A percentile compares a stretch with the other conserved stretches of the same genome.
Evolutionary conservation across 2,888 invertebrate species (phyloP).

Genomic region (Dione juno): DNA sequence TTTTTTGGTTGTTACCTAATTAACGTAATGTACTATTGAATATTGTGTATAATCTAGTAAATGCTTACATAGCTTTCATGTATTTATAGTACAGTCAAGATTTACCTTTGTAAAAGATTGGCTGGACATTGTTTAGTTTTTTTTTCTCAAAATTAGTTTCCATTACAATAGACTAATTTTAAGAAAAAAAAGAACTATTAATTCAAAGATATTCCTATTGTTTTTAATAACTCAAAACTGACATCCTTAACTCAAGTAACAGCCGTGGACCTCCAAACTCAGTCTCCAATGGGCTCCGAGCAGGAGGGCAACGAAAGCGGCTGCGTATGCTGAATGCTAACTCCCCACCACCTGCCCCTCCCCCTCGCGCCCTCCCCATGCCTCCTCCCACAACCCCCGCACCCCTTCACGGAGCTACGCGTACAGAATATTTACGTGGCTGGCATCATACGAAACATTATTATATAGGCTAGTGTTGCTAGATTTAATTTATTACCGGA

Average conservation of each 20-base stretch:
- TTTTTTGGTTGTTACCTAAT: too few relatives aligned
- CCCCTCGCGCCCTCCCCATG: background rate
- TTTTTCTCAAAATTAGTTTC: too few relatives aligned
- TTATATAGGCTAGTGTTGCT: constrained; percentile 26
- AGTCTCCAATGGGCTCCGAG: constrained; percentile 90
- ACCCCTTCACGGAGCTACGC: constrained; percentile 41
- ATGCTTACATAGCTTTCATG: too few relatives aligned
- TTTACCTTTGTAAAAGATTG: too few relatives aligned
- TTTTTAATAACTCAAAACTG: constrained; percentile 1
- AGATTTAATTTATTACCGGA: constrained; percentile 25
- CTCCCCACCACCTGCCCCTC: constrained; percentile 45
- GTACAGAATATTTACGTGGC: constrained; percentile 32
- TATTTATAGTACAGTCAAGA: too few relatives aligned
- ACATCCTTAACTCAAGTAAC: constrained; percentile 64
- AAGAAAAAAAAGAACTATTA: too few relatives aligned
- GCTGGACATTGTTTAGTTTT: too few relatives aligned
- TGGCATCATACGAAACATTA: constrained; percentile 21
- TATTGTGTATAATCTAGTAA: too few relatives aligned
- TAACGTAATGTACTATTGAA: too few relatives aligned
- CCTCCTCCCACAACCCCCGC: constrained; percentile 28
- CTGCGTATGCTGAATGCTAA: constrained; percentile 89
- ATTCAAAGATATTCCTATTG: too few relatives aligned
- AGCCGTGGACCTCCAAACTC: constrained; percentile 93
- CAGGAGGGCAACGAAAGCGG: constrained; percentile 91
- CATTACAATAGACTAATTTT: too few relatives aligned